Evolutionary conservation across 2,888 invertebrate genomes (phyloP), one percentile per base, ranked within the genome.

Genomic region (Amitus sp.): DNA sequence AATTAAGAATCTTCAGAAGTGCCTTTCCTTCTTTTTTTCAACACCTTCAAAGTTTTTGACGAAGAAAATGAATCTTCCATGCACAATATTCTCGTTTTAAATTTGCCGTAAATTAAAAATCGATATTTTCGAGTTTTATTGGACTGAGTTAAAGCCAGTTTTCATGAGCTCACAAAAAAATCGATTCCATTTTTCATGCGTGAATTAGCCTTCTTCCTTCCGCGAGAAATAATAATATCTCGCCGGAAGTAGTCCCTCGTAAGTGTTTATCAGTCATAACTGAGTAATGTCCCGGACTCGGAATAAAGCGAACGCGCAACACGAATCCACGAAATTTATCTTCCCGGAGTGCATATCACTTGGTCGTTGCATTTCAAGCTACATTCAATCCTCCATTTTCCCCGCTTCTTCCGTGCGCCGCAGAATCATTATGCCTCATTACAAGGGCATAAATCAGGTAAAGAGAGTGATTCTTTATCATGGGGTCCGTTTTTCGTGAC

Each of bases 391-490:
- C 46, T 53, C 47, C 37, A 28, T 17, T 28, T 27, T 47, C n/a
- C 30, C 30, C 30, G 45, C 48, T 61, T 55, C 61, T 49, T 57
- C 57, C 62, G 62, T 62, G 62, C 57, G 12, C 49, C 27, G 56
- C 37, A 30, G 48, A 49, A 62, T 62, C 47, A 62, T 62, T 58
- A 62, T 62, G 51, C 51, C 58, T 62, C 55, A 58, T 62, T 62
- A 58, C 27, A 40, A 51, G 54, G 27, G 18, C 48, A 62, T 62
- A 62, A 62, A 62, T 62, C 58, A 62, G 40, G 37, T 46, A 33
- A 23, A 37, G 28, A 45, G 40, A 47, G 53, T 37, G 40, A 46
- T 52, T 56, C 52, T 52, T 62, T 56, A 62, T 56, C 56, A 37
- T 47, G 48, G 30, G 42, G 18, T 33, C 33, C 10, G 46, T 54